Evolutionary conservation across 2,113 vertebrate species (phyloP).

Genomic region (Eonycteris spelaea): DNA sequence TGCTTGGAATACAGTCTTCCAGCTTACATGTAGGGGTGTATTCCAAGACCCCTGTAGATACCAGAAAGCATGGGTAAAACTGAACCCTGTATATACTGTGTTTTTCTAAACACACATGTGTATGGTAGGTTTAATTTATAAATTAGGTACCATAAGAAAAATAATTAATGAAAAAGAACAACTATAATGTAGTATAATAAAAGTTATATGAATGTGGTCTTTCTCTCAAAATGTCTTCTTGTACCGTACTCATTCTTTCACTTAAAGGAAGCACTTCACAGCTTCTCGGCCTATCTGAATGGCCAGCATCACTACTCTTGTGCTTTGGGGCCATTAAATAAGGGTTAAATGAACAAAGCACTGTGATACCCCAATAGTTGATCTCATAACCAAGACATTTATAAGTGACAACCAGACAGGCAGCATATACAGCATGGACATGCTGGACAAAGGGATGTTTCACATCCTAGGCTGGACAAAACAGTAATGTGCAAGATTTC

Average conservation of each 20-base stretch:
- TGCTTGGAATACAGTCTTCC: background rate
- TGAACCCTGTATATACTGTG: background rate
- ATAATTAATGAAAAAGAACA: background rate
- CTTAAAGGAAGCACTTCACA: background rate
- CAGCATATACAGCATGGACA: background rate
- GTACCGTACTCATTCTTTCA: background rate
- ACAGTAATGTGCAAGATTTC: background rate
- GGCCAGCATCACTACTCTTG: too few relatives aligned
- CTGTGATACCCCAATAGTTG: background rate
- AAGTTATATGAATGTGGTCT: background rate
- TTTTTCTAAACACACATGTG: background rate
- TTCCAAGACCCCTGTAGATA: background rate
- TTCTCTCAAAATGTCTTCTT: background rate
- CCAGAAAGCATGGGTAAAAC: too few relatives aligned
- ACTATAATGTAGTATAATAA: too few relatives aligned
- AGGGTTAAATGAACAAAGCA: background rate
- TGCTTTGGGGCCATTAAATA: background rate
- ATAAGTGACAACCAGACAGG: background rate
- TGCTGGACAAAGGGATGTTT: background rate
- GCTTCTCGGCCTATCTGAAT: background rate
- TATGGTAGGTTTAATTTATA: background rate
- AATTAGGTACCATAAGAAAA: background rate
- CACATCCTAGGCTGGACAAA: background rate
- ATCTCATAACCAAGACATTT: background rate
- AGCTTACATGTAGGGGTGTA: too few relatives aligned